These are phyloP conservation scores for Zaprionus lachaisei DNA, from an alignment of 1,140 invertebrate species.

Conservation along the genomic window DNA sequence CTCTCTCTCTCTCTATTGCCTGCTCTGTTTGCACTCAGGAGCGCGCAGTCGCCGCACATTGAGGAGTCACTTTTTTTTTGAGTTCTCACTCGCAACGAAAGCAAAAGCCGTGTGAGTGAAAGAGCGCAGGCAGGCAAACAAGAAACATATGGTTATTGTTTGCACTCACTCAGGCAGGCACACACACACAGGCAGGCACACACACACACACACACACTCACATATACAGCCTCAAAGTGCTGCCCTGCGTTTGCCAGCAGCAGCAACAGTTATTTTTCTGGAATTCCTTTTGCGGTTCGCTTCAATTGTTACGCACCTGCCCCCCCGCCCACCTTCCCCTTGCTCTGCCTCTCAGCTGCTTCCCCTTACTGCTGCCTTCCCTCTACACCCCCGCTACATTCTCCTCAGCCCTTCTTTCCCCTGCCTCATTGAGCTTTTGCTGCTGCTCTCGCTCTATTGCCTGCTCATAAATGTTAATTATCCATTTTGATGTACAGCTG, in stretches of 20 bases:
- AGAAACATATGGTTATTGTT: conserved; percentile 81
- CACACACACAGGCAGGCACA: conserved; percentile 24
- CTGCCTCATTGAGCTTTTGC: conserved; percentile 32
- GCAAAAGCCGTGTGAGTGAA: conserved; percentile 59
- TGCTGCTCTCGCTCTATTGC: conserved; percentile 54
- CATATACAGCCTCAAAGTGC: conserved; percentile 36
- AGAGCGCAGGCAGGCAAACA: conserved; percentile 50
- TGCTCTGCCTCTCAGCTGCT: too few species aligned
- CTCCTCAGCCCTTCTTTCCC: not conserved
- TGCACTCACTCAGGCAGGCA: conserved; percentile 53
- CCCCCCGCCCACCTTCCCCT: not conserved
- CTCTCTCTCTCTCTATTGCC: not conserved
- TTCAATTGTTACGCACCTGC: conserved; percentile 52
- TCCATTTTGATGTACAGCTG: conserved; percentile 54
- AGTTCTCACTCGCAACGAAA: conserved; percentile 72
- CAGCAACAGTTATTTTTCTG: conserved; percentile 75
- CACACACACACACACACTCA: conserved; percentile 26
- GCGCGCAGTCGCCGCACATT: conserved; percentile 60
- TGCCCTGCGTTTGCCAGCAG: conserved; percentile 26
- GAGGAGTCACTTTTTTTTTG: conserved; percentile 35
- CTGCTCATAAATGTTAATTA: conserved; percentile 79
- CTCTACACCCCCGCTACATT: not conserved
- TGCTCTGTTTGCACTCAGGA: conserved; percentile 37
- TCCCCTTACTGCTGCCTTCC: not conserved
- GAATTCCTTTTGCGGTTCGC: conserved; percentile 54